Evolutionary conservation across 2,113 vertebrate genomes (phyloP).

Genomic region (Fregetta grallaria): DNA sequence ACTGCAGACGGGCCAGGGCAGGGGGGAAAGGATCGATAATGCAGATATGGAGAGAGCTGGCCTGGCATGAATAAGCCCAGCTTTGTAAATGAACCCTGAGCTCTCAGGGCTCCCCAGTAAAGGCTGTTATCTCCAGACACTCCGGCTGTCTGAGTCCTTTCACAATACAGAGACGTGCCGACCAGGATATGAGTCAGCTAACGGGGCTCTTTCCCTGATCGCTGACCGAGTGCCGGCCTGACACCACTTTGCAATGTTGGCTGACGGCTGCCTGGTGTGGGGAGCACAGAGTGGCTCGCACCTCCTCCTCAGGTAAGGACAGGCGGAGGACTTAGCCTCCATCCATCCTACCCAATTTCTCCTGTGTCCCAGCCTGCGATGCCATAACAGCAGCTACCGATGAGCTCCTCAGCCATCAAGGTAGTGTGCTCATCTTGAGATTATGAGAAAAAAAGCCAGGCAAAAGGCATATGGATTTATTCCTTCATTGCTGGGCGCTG

Average conservation of each 20-base stretch:
- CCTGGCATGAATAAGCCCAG: background rate
- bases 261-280: background rate
- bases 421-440: background rate
- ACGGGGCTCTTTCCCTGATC: conserved; percentile 15
- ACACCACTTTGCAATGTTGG: background rate
- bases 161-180: conserved; percentile 50
- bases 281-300: background rate
- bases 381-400: rapidly evolving
- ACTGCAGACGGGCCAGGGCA: background rate
- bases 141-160: conserved; percentile 45
- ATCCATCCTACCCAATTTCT: background rate
- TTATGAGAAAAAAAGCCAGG: background rate
- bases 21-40: background rate
- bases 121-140: conserved; percentile 55
- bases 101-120: conserved; percentile 1
- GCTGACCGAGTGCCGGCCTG: background rate
- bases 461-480: background rate
- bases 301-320: background rate
- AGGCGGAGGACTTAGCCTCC: rapidly evolving
- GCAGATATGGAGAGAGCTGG: background rate
- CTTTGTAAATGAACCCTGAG: conserved; percentile 45
- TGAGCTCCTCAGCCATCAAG: background rate
- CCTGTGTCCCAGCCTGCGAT: background rate
- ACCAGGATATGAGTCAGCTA: conserved; percentile 65
- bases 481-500: background rate